phyloP scores from a whole-genome alignment of 1,140 invertebrate species.

The Campoletis sonorensis region DNA sequence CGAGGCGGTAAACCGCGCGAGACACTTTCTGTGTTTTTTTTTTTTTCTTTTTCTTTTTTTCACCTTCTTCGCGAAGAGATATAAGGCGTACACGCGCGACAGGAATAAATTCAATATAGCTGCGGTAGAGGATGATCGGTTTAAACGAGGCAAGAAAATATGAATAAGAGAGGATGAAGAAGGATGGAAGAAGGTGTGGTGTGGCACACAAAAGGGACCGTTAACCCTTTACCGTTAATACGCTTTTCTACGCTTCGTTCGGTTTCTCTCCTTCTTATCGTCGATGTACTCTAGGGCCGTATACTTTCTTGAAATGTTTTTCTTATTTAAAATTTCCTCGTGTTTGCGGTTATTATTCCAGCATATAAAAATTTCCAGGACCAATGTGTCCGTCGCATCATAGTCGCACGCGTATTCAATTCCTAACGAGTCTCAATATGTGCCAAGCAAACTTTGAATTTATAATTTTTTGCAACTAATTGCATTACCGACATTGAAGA shows the following conservation, averaged over 20 bases:
- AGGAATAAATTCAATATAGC: not conserved
- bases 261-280: too few relatives aligned
- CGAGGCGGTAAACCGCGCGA: conserved; percentile 10
- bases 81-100: not conserved
- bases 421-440: too few relatives aligned
- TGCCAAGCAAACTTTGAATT: too few relatives aligned
- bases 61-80: not conserved
- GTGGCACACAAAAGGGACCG: conserved; percentile 7
- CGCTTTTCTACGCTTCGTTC: not conserved
- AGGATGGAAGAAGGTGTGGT: not conserved
- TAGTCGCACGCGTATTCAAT: too few relatives aligned
- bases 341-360: too few relatives aligned
- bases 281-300: too few relatives aligned
- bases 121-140: not conserved
- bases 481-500: too few relatives aligned
- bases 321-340: too few relatives aligned
- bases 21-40: conserved; percentile 6
- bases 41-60: not conserved
- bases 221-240: conserved; percentile 14
- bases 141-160: not conserved
- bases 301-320: too few relatives aligned
- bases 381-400: too few relatives aligned
- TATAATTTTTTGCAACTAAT: too few relatives aligned
- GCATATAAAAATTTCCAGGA: too few relatives aligned
- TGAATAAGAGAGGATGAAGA: not conserved